Evolutionary conservation across 2,113 vertebrate species (phyloP).

Genomic region (Pseudolaguvia tuberculata): DNA sequence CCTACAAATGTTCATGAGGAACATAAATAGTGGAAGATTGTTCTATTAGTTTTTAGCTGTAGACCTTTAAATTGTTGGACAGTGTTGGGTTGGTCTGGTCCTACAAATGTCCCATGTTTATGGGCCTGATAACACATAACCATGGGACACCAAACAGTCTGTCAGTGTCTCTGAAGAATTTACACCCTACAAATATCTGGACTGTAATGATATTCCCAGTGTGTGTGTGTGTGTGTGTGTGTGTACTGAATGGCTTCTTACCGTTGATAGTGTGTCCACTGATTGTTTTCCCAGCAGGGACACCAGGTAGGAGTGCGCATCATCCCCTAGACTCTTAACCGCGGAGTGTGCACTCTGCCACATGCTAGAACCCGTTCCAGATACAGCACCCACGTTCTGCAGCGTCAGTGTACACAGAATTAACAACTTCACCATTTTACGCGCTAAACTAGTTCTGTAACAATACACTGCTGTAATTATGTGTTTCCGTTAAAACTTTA

Average conservation of each 20-base stretch:
- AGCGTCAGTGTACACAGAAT: neutral
- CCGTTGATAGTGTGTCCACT: slow-evolving; percentile 10
- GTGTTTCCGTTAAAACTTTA: no score
- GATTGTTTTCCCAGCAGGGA: slow-evolving; percentile 1
- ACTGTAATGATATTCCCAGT: neutral
- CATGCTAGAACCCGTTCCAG: neutral
- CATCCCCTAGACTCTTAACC: neutral
- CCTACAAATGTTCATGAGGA: neutral
- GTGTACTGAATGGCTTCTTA: no score
- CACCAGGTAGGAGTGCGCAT: slow-evolving; percentile 14
- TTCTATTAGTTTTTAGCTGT: neutral
- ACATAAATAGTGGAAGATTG: neutral
- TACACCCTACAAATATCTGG: neutral
- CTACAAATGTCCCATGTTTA: neutral
- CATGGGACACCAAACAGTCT: no score
- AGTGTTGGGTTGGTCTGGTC: neutral
- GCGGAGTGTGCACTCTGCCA: neutral
- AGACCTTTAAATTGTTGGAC: neutral
- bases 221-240: no score
- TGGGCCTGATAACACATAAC: neutral
- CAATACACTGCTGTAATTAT: neutral
- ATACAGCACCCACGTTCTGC: neutral
- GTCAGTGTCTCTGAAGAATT: neutral
- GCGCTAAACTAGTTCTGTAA: neutral
- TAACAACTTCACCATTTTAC: neutral